A percentile compares a stretch with the other conserved stretches of the same genome.
Conservation (phyloP, 2,797 vertebrate species). For the Spizella passerina region DNA sequence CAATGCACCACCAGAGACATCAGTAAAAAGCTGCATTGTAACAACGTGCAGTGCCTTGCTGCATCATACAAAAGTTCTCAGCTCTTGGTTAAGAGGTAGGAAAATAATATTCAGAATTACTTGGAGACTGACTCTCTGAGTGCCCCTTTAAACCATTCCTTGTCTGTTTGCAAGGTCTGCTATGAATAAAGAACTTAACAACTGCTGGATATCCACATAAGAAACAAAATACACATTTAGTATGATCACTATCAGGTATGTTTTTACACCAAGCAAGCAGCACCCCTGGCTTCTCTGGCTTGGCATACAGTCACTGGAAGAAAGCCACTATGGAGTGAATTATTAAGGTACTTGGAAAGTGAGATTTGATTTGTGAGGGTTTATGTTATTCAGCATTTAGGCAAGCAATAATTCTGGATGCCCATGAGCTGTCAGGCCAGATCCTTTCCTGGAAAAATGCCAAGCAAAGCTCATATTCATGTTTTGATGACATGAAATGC, state of each 20-base stretch:
- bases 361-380: slow-evolving; percentile 21
- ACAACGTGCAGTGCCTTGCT: rapidly evolving
- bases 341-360: slow-evolving; percentile 15
- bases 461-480: neutral
- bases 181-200: neutral
- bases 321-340: neutral
- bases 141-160: neutral
- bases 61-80: neutral
- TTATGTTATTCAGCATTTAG: neutral
- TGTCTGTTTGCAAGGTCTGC: neutral
- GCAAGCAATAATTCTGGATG: slow-evolving; percentile 6
- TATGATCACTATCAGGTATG: neutral
- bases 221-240: neutral
- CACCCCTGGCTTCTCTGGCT: neutral
- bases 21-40: neutral
- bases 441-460: neutral
- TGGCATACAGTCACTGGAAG: rapidly evolving
- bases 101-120: neutral
- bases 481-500: neutral
- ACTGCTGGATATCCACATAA: neutral
- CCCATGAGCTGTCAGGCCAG: neutral
- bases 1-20: neutral
- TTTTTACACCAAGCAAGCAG: neutral
- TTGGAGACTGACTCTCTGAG: neutral
- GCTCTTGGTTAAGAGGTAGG: neutral